Evolutionary conservation across 2,113 vertebrate species (phyloP), one percentile per base, ranked within the genome.

Genomic region (Xiphorhynchus elegans): DNA sequence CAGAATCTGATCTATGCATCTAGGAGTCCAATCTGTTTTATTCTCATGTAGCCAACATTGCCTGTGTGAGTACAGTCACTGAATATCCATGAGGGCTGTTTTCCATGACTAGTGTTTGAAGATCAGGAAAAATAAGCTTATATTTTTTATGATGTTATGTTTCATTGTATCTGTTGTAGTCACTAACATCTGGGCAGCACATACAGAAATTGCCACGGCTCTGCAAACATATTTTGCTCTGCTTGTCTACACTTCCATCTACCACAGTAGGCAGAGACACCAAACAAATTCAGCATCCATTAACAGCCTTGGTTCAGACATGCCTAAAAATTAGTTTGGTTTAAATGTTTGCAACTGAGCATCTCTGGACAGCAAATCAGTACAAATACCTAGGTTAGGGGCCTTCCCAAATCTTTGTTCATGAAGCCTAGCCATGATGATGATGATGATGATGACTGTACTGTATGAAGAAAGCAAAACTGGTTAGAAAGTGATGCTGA

Each of bases 171-270:
- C 50, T 86, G 4, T 87, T 77, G n/a, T 19, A 39, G 13, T 50
- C 12, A 26, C 24, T 77, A 37, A 33, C 9, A 10, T 68, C 67
- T 67, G 52, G 42, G 35, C 19, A 82, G 46, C 60, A 28, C 14
- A 12, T 29, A 16, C 11, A 84, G n/a, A 86, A 73, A 29, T 68
- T 23, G 8, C n/a, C 6, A 5, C 0, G 0, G 14, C 53, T 64
- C 44, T 80, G 42, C 28, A 66, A 63, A 42, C 7, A 1, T 33
- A 21, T 58, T 68, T 29, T 33, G 19, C 66, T 72, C 28, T 94
- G 44, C 44, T 73, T 55, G 15, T 74, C 64, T 58, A 4, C 9
- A 7, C 14, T 81, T 84, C 26, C 40, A 69, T 42, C 40, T 49
- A n/a, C n/a, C 4, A 3, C 8, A 67, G 46, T 40, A 62, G 58